phyloP scores from a whole-genome alignment of 1,140 invertebrate species.

The Pogonus chalceus region DNA sequence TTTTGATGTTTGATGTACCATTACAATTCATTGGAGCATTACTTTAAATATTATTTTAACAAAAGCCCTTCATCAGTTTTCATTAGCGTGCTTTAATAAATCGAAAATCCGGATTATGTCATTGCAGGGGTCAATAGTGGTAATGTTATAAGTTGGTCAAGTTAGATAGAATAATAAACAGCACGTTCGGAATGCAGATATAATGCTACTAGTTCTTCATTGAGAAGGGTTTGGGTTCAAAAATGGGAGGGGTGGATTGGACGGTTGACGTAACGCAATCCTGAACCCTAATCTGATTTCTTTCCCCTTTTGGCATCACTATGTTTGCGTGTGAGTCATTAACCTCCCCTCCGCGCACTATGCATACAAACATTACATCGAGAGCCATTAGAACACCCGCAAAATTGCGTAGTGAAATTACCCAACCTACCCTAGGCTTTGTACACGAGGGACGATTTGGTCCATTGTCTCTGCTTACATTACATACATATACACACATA shows the following conservation, averaged over 20 bases:
- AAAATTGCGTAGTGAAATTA: conserved; percentile 33
- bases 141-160: conserved; percentile 5
- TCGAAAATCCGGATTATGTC: conserved; percentile 8
- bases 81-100: conserved; percentile 6
- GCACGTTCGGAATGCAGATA: conserved; percentile 8
- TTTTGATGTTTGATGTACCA: too few relatives aligned
- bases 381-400: conserved; percentile 31
- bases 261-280: conserved; percentile 21
- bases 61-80: conserved; percentile 8
- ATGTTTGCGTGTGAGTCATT: conserved; percentile 33
- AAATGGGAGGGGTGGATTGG: conserved; percentile 24
- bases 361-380: conserved; percentile 28
- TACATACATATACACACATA: not conserved
- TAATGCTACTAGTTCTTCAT: conserved; percentile 20
- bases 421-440: not conserved
- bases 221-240: conserved; percentile 25
- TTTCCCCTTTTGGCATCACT: conserved; percentile 26
- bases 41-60: conserved; percentile 3
- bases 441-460: too few relatives aligned
- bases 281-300: conserved; percentile 33
- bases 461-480: too few relatives aligned
- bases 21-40: not conserved
- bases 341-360: conserved; percentile 28
- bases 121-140: conserved; percentile 9
- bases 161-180: not conserved